A percentile compares a stretch with the other conserved stretches of the same genome.
phyloP scores from a whole-genome alignment of 1,140 invertebrate genomes.

The Conus betulinus region DNA sequence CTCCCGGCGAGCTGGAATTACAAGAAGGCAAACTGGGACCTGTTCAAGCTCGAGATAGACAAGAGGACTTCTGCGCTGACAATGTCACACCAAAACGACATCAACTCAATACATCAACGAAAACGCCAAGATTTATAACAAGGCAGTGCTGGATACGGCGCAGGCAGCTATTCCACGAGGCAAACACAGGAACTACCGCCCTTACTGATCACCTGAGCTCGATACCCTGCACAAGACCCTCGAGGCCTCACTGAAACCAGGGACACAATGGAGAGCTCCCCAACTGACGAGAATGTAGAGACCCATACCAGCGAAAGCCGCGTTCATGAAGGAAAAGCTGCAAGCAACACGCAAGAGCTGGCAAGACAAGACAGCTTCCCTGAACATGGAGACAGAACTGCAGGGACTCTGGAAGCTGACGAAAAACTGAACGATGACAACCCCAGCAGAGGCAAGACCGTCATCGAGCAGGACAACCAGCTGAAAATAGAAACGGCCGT shows the following conservation, averaged over 20 bases:
- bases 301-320: conserved; percentile 2
- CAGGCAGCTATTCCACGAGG: conserved; percentile 22
- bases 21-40: conserved; percentile 28
- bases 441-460: conserved; percentile 23
- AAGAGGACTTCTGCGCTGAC: background rate
- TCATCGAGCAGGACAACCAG: conserved; percentile 22
- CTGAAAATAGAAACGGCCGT: conserved; percentile 28
- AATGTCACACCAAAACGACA: background rate
- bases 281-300: conserved; percentile 12
- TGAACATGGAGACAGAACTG: conserved; percentile 3
- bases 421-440: conserved; percentile 18
- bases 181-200: conserved; percentile 14
- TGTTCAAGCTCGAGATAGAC: conserved; percentile 15
- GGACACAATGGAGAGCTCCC: conserved; percentile 6
- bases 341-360: conserved; percentile 14
- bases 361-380: conserved; percentile 18
- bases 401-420: conserved; percentile 17
- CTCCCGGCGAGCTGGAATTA: conserved; percentile 25
- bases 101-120: conserved; percentile 23
- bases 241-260: background rate
- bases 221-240: conserved; percentile 9
- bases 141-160: too few species aligned
- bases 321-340: conserved; percentile 16
- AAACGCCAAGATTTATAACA: conserved; percentile 16
- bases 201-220: conserved; percentile 10